Evolutionary conservation across 2,113 vertebrate species (phyloP).

Genomic region (Myotis davidii): DNA sequence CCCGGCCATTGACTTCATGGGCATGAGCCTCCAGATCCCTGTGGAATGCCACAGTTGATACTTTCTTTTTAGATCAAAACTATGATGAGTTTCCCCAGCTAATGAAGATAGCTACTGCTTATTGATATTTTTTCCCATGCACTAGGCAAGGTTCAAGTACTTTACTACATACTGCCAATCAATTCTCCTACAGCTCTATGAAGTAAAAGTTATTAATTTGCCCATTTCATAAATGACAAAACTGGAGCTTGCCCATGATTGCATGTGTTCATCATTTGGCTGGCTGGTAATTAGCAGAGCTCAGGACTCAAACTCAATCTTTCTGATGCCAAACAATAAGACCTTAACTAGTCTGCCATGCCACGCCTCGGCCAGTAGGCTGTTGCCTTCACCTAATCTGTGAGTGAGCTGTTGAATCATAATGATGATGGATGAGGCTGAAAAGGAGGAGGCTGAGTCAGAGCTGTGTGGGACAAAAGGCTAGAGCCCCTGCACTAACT

Average conservation of each 20-base stretch:
- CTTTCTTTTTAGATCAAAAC: conserved; percentile 6
- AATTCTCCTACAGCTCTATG: neutral
- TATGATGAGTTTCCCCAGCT: neutral
- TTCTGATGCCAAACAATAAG: neutral
- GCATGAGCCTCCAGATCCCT: neutral
- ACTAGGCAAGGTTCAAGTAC: neutral
- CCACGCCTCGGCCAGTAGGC: neutral
- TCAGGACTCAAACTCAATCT: neutral
- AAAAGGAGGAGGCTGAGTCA: neutral
- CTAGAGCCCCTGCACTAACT: neutral
- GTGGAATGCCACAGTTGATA: neutral
- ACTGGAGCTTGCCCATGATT: neutral
- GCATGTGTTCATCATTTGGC: neutral
- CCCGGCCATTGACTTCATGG: neutral
- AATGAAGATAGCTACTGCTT: neutral
- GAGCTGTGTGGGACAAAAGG: neutral
- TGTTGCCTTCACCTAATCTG: neutral
- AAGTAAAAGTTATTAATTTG: neutral
- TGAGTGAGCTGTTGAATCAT: neutral
- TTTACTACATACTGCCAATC: neutral
- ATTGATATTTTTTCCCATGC: neutral
- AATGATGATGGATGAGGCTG: neutral
- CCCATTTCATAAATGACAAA: neutral
- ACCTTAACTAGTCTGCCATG: neutral
- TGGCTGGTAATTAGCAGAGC: neutral